Conservation (phyloP, 2,797 vertebrate species). For the Cossypha heuglini region DNA sequence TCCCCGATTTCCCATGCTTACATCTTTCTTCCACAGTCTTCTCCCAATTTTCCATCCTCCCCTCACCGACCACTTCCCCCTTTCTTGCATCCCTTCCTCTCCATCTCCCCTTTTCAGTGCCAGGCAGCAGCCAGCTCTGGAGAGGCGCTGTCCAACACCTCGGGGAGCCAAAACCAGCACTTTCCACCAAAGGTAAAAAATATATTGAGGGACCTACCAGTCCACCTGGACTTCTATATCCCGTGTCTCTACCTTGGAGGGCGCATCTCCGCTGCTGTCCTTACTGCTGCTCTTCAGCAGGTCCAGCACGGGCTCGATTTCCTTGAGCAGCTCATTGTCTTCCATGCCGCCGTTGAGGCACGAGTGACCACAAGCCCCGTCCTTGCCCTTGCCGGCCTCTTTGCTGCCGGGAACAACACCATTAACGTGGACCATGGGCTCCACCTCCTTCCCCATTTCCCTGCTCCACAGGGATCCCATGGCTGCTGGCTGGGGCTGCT, state of each 20-base stretch:
- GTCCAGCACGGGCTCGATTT: slow-evolving; percentile 91
- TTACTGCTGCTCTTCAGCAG: slow-evolving; percentile 85
- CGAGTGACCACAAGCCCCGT: slow-evolving; percentile 20
- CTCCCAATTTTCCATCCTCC: not conserved
- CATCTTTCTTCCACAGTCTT: not conserved
- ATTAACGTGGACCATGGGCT: slow-evolving; percentile 71
- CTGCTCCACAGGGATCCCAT: slow-evolving; percentile 64
- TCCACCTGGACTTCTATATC: slow-evolving; percentile 92
- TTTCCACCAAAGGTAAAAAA: not conserved
- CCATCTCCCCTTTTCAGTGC: not conserved
- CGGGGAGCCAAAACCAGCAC: not conserved
- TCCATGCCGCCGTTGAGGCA: slow-evolving; percentile 84
- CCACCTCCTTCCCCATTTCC: slow-evolving; percentile 52
- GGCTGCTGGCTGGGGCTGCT: slow-evolving; percentile 73
- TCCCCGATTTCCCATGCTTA: accelerated
- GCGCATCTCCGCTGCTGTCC: slow-evolving; percentile 79
- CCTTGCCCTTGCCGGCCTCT: slow-evolving; percentile 69
- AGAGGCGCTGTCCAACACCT: not conserved
- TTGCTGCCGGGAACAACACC: slow-evolving; percentile 53
- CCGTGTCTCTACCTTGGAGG: slow-evolving; percentile 77
- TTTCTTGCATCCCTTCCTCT: not conserved
- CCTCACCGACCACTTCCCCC: accelerated
- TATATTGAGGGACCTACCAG: slow-evolving; percentile 79
- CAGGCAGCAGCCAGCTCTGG: not conserved
- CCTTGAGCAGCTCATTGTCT: slow-evolving; percentile 88